phyloP scores from a whole-genome alignment of 2,888 invertebrate genomes.

The Xestia xanthographa region DNA sequence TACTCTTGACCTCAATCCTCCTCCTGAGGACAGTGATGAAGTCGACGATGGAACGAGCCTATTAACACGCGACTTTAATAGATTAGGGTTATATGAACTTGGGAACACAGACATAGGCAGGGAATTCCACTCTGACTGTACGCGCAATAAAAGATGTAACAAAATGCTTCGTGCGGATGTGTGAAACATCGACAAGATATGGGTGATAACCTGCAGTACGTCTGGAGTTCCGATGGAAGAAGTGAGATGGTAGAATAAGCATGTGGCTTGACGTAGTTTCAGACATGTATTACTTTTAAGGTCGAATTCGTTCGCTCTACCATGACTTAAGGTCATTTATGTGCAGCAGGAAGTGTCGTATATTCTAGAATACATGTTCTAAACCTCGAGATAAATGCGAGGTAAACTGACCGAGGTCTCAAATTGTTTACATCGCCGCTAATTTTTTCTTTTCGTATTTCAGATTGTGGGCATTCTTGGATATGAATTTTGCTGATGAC shows the following conservation, averaged over 20 bases:
- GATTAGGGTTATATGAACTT: neutral
- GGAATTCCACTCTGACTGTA: neutral
- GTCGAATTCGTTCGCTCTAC: no score
- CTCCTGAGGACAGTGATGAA: neutral
- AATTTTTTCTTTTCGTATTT: constrained; percentile 40
- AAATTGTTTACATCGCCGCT: constrained; percentile 24
- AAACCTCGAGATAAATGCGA: neutral
- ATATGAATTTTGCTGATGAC: constrained; percentile 34
- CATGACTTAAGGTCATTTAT: no score
- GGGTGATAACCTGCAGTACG: no score
- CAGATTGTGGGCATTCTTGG: constrained; percentile 57
- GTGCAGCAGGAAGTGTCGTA: neutral
- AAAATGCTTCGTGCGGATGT: no score
- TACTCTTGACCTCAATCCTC: neutral
- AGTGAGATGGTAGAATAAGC: no score
- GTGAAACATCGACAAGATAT: no score
- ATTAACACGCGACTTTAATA: neutral
- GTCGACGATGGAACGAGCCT: neutral
- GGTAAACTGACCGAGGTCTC: neutral
- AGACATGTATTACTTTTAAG: no score
- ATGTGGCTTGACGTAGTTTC: no score
- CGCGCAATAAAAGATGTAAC: no score
- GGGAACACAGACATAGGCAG: neutral
- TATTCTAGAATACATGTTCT: neutral
- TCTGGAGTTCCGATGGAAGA: no score